Evolutionary conservation across 2,888 invertebrate genomes (phyloP).

Genomic region (Cabera pusaria): DNA sequence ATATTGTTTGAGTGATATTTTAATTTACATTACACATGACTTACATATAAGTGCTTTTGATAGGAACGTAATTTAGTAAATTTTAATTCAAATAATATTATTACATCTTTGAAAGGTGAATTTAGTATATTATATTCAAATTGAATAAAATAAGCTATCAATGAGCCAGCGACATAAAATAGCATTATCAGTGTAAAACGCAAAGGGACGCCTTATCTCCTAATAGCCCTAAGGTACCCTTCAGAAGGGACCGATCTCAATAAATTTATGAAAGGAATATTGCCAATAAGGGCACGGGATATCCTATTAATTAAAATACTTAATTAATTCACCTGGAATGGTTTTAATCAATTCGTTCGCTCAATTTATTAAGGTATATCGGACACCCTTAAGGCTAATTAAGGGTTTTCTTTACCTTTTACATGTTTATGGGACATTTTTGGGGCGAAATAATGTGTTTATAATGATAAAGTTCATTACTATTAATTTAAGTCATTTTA

Average conservation of each 20-base stretch:
- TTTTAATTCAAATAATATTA: too few species aligned
- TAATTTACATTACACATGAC: too few species aligned
- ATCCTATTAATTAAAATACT: conserved; percentile 83
- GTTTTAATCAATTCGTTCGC: conserved; percentile 80
- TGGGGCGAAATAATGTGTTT: conserved; percentile 14
- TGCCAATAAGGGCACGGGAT: conserved; percentile 80
- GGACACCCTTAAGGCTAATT: conserved; percentile 45
- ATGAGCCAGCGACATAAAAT: conserved; percentile 39
- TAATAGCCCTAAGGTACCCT: conserved; percentile 59
- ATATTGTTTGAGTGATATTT: too few species aligned
- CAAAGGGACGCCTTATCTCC: conserved; percentile 59
- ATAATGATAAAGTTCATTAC: conserved; percentile 7
- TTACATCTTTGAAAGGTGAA: too few species aligned
- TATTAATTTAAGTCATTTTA: too few species aligned
- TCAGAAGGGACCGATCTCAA: conserved; percentile 78
- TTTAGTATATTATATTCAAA: too few species aligned
- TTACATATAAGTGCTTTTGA: too few species aligned
- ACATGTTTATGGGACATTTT: conserved; percentile 34
- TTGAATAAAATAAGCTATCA: conserved; percentile 30
- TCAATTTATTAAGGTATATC: conserved; percentile 79
- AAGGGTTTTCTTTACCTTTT: conserved; percentile 35
- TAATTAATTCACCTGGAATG: conserved; percentile 83
- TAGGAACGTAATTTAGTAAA: too few species aligned
- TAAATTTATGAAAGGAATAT: conserved; percentile 83
- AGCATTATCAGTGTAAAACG: conserved; percentile 49